Conservation (phyloP, 1,140 invertebrate genomes). For the Amyelois transitella region DNA sequence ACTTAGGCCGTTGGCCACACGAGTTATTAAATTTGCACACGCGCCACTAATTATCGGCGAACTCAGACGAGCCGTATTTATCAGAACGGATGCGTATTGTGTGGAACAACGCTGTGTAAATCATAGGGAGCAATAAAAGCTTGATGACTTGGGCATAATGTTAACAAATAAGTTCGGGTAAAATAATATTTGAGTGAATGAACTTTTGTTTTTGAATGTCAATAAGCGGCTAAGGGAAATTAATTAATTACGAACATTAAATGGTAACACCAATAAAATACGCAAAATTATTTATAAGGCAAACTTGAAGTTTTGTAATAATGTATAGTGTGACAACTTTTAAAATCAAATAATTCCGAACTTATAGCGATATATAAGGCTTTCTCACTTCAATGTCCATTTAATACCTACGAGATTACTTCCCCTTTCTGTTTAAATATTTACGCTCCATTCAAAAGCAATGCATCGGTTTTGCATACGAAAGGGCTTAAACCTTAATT, state of each 20-base stretch:
- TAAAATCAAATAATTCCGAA: no score
- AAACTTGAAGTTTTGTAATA: no score
- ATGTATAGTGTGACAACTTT: no score
- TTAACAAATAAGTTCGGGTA: not conserved
- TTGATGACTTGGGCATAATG: not conserved
- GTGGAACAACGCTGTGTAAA: constrained; percentile 11
- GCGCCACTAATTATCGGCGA: constrained; percentile 59
- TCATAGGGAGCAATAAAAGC: constrained; percentile 17
- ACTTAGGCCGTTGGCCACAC: constrained; percentile 23
- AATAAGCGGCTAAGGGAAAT: no score
- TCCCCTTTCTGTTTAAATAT: not conserved
- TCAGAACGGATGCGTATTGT: constrained; percentile 28
- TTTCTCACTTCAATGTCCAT: not conserved
- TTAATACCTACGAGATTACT: not conserved
- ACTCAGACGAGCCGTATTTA: constrained; percentile 45
- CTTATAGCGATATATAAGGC: no score
- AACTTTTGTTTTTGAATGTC: no score
- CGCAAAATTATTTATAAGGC: no score
- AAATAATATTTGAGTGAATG: no score
- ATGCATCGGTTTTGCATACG: not conserved
- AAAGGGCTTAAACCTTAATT: constrained; percentile 2
- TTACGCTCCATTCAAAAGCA: not conserved
- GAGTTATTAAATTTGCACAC: constrained; percentile 68
- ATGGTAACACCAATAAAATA: no score
- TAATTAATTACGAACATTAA: no score